Conservation (phyloP, 2,113 vertebrate genomes). For the Platysternon megacephalum region DNA sequence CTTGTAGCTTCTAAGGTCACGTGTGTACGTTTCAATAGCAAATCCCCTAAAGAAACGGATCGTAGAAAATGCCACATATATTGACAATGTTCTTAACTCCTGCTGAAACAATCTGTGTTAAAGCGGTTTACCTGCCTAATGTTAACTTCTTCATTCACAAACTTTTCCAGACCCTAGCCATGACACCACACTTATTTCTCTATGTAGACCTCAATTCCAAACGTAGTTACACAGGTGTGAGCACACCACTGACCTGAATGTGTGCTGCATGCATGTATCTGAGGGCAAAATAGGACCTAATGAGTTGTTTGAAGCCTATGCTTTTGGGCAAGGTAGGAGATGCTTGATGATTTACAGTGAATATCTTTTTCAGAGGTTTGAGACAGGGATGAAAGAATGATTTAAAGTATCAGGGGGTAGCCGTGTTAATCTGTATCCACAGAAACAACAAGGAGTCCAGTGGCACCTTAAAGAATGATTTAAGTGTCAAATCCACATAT, state of each 20-base stretch:
- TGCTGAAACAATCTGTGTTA: not conserved
- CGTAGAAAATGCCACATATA: slow-evolving; percentile 39
- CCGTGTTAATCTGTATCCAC: no score
- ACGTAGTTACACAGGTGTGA: not conserved
- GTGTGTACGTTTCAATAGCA: slow-evolving; percentile 29
- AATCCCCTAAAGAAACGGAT: slow-evolving; percentile 53
- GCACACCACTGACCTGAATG: not conserved
- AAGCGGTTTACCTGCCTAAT: slow-evolving; percentile 13
- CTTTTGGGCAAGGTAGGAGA: slow-evolving; percentile 24
- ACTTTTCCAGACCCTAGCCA: not conserved
- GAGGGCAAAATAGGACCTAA: not conserved
- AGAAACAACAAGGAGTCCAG: no score
- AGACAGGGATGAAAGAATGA: slow-evolving; percentile 2
- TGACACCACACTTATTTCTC: not conserved
- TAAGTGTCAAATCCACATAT: not conserved
- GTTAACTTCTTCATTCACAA: slow-evolving; percentile 28
- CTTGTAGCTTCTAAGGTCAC: slow-evolving; percentile 40
- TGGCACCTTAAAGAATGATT: not conserved
- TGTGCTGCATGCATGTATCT: not conserved
- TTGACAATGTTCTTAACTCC: slow-evolving; percentile 45
- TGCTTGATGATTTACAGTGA: not conserved
- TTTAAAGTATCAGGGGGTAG: not conserved
- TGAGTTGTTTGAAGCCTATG: not conserved
- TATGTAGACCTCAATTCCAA: not conserved
- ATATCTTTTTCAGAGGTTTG: not conserved